Evolutionary conservation across 2,888 invertebrate species (phyloP).

Genomic region (Scaptomyza reducta): DNA sequence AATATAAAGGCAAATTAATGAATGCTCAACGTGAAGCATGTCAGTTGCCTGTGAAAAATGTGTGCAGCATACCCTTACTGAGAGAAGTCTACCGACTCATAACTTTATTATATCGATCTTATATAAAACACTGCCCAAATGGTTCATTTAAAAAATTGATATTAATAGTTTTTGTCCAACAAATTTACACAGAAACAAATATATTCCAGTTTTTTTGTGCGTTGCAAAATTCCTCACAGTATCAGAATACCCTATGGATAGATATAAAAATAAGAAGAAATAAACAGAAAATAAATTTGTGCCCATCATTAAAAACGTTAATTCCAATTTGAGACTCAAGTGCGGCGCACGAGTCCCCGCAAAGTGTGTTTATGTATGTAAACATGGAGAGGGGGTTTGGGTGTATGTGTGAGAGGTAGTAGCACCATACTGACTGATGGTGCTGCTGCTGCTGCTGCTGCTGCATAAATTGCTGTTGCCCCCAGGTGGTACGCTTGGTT

Average conservation of each 20-base stretch:
- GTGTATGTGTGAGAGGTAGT: neutral
- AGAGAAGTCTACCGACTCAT: rapidly evolving
- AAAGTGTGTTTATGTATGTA: neutral
- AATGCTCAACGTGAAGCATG: slow-evolving; percentile 37
- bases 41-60: slow-evolving; percentile 15
- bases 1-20: slow-evolving; percentile 62
- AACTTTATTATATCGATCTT: neutral
- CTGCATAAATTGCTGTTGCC: slow-evolving; percentile 66
- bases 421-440: slow-evolving; percentile 12
- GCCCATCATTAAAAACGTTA: slow-evolving; percentile 82
- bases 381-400: neutral
- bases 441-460: slow-evolving; percentile 1
- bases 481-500: slow-evolving; percentile 32
- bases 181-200: too few relatives aligned
- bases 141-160: too few relatives aligned
- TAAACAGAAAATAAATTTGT: slow-evolving; percentile 38
- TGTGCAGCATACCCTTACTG: slow-evolving; percentile 5
- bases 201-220: too few relatives aligned
- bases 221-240: too few relatives aligned
- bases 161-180: too few relatives aligned
- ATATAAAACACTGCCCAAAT: too few relatives aligned
- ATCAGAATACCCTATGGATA: neutral
- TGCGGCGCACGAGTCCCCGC: slow-evolving; percentile 31
- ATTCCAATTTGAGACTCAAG: slow-evolving; percentile 77
- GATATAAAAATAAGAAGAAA: neutral